phyloP scores from a whole-genome alignment of 2,888 invertebrate genomes.

The Oasisia sp. region DNA sequence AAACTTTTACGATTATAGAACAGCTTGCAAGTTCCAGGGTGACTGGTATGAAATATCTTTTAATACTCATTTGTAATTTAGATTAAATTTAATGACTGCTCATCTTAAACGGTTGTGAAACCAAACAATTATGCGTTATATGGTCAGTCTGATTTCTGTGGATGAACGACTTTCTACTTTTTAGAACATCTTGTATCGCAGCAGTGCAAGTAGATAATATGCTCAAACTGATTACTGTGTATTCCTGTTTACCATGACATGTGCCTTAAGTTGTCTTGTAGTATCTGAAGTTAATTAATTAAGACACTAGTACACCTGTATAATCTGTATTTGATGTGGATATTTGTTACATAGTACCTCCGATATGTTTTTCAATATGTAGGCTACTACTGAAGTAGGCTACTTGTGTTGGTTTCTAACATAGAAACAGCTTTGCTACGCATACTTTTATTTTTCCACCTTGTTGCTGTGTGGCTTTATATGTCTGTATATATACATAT shows the following conservation, averaged over 20 bases:
- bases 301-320: neutral
- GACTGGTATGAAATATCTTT: neutral
- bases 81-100: neutral
- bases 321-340: neutral
- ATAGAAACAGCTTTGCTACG: neutral
- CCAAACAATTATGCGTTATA: neutral
- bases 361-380: no score
- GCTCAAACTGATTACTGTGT: neutral
- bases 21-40: neutral
- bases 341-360: neutral
- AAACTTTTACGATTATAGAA: neutral
- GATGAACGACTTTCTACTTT: neutral
- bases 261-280: neutral
- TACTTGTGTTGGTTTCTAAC: neutral
- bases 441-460: neutral
- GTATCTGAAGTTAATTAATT: neutral
- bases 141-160: neutral
- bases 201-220: neutral
- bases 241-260: neutral
- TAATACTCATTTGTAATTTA: neutral
- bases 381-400: no score
- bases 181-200: neutral
- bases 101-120: neutral
- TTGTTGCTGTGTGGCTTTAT: neutral
- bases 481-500: neutral